Conservation (phyloP, 1,140 invertebrate genomes). For the Leptoteleia sp. region DNA sequence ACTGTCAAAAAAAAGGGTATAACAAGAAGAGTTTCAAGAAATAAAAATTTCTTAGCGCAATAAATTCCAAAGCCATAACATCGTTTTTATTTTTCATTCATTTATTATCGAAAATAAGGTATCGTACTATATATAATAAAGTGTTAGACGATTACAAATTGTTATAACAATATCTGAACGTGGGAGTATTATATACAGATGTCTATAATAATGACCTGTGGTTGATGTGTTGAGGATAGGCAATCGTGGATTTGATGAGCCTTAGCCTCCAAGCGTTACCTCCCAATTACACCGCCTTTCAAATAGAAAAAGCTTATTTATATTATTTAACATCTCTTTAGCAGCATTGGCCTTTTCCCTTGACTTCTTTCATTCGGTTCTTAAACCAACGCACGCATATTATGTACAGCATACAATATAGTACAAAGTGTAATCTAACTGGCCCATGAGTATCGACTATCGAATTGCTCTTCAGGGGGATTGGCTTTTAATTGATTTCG, state of each 20-base stretch:
- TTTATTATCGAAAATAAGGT: conserved; percentile 69
- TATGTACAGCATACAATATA: conserved; percentile 66
- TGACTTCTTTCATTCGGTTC: conserved; percentile 8
- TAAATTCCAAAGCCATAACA: conserved; percentile 1
- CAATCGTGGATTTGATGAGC: conserved; percentile 37
- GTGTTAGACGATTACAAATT: conserved; percentile 69
- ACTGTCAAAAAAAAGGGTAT: no score
- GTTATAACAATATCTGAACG: conserved; percentile 70
- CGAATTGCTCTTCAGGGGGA: conserved; percentile 27
- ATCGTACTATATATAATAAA: conserved; percentile 67
- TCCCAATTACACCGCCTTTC: conserved; percentile 26
- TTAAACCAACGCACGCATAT: conserved; percentile 22
- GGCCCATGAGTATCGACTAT: conserved; percentile 43
- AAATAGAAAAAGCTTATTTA: conserved; percentile 64
- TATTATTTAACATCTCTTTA: conserved; percentile 54
- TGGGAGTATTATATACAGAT: conserved; percentile 69
- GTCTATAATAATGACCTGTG: conserved; percentile 61
- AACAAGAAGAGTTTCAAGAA: no score
- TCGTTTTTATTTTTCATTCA: conserved; percentile 59
- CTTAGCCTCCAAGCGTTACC: conserved; percentile 25
- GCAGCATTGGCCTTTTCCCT: conserved; percentile 7
- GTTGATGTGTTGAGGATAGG: conserved; percentile 52
- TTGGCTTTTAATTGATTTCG: conserved; percentile 30
- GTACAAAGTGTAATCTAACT: conserved; percentile 60
- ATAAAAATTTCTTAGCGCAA: no score